These are phyloP conservation scores for Prunella fulvescens DNA, from an alignment of 2,113 vertebrate genomes.

Conservation along the genomic window DNA sequence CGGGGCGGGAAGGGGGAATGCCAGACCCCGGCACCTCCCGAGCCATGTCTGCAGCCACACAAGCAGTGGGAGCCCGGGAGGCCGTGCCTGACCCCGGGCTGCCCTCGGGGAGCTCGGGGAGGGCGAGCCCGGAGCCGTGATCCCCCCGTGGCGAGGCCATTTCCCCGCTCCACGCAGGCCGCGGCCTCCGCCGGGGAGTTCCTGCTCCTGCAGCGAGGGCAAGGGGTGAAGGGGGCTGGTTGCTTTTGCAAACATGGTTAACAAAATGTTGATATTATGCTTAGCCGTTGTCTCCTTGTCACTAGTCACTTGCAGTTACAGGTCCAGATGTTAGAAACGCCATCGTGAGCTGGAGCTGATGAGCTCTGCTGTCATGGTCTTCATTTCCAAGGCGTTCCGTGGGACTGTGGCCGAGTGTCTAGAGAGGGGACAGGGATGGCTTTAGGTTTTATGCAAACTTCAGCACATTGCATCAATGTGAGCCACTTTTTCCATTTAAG, in stretches of 20 bases:
- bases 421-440: not conserved
- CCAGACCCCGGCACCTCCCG: not conserved
- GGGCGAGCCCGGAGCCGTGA: rapidly evolving
- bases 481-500: not conserved
- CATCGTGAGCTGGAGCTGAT: not conserved
- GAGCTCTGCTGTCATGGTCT: not conserved
- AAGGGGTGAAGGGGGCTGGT: conserved; percentile 30
- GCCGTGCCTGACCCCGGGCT: not conserved
- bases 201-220: conserved; percentile 34
- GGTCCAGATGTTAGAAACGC: conserved; percentile 1
- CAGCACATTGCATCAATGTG: not conserved
- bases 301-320: conserved; percentile 35
- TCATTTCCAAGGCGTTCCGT: not conserved
- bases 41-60: rapidly evolving
- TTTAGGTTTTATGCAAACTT: not conserved
- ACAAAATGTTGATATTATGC: conserved; percentile 65
- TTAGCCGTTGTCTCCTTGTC: conserved; percentile 47
- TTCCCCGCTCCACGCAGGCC: not conserved
- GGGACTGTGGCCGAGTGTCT: rapidly evolving
- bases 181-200: not conserved
- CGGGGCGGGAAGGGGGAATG: not conserved
- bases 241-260: conserved; percentile 42
- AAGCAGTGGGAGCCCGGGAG: not conserved
- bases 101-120: not conserved
- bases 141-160: not conserved